Evolutionary conservation across 2,113 vertebrate genomes (phyloP), one percentile per base, ranked within the genome.

Genomic region (Glaucomys volans): DNA sequence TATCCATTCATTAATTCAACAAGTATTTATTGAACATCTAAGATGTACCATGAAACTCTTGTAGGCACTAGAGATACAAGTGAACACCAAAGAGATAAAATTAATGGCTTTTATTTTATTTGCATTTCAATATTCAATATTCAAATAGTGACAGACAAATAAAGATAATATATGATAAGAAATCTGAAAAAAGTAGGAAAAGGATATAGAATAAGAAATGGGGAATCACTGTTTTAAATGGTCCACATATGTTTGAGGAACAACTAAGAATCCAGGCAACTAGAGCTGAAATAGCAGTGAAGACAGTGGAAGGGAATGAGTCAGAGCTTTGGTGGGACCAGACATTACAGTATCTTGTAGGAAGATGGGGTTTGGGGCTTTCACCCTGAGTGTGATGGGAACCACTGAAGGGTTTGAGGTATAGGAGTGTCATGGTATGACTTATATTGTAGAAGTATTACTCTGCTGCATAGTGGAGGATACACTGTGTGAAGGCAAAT

Each of bases 291-390:
- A 90, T 9, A 72, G 32, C 3, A 18, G 24, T 20, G 40, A 52
- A 3, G 12, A 66, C 35, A 64, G 28, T 28, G 79, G 50, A 22
- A 40, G 35, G 28, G 77, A 72, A 32, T 8, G n/a, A 72, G 12
- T 57, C 47, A 47, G 62, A n/a, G n/a, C 0, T 44, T 84, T 10
- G 44, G 22, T 0, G 1, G 50, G 4, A 3, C 2, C 4, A 13
- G 18, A 71, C 42, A 35, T 62, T 59, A 52, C 0, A 82, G n/a
- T 9, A 0, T 71, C 28, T 76, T 76, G 30, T 2, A 57, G 52
- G 12, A 54, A 57, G 18, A 14, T 16, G 20, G 24, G 62, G n/a
- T 1, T 40, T 62, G 40, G n/a, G 2, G 8, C 11, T 20, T 89
- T 71, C 37, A 47, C 14, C 42, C 16, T 87, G 32, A 84, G 12